Base-by-base conservation (phyloP, 2,888 invertebrate species). In the Laothoe populi region DNA sequence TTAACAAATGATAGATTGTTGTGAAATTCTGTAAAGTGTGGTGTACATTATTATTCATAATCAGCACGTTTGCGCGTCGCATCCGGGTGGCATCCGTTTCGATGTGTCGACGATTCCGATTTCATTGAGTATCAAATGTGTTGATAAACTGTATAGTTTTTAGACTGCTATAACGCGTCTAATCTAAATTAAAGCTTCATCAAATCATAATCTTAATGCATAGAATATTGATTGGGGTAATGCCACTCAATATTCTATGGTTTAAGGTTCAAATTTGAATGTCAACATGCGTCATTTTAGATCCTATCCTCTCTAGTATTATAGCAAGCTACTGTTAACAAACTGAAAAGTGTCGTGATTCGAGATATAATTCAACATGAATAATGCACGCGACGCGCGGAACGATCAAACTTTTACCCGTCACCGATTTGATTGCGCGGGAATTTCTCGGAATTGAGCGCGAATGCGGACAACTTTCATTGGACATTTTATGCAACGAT, bases 341-440 rank as follows among this genome's bases (percentile, higher is more conserved):
- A 82, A 75, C 16, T 4, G 19, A 77, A 79, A 77, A 82, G 73
- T 74, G 68, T 67, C 70, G 76, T 79, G 82, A 74, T 79, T 79
- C 81, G 84, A 84, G 86, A 81, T 83, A 81, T 83, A 82, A 77
- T 77, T 75, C 77, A 70, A 77, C 75, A 85, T 87, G 86, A 84
- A 87, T 87, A 82, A 88, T 88, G 83, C 86, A 87, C 68, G 66
- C 70, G 70, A 72, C 75, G 82, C 76, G 73, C 78, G 80, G 77
- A 74, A 76, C 77, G 77, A 70, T 74, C 73, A 59, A 78, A 86
- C 85, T 85, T 86, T 87, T 87, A 84, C 86, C 83, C 78, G 78
- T 75, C 71, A 72, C 75, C 70, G 65, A 78, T 76, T 67, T 68
- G 59, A 59, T 59, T 59, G 59, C 45, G 45, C 31, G 59, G 23